These are phyloP conservation scores for Oxytorus armatus DNA, from an alignment of 2,888 invertebrate species.

Conservation along the genomic window DNA sequence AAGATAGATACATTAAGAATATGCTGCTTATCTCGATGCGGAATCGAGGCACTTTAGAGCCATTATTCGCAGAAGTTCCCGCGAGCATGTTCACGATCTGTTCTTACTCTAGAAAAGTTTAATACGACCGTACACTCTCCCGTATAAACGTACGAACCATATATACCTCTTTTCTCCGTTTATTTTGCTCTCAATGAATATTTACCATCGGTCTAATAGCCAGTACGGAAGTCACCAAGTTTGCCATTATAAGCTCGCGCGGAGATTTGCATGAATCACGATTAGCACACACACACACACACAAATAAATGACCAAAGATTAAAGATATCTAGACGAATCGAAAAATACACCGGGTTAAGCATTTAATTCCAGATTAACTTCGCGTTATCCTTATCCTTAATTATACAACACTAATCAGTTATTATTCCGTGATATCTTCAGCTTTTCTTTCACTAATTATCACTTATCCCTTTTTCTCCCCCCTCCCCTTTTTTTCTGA, in stretches of 20 bases:
- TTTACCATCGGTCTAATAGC: conserved; percentile 64
- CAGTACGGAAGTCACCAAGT: conserved; percentile 52
- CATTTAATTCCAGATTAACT: conserved; percentile 49
- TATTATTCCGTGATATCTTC: conserved; percentile 28
- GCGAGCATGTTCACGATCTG: conserved; percentile 50
- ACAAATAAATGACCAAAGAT: conserved; percentile 2
- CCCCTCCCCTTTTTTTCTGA: too few species aligned
- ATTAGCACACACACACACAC: conserved; percentile 32
- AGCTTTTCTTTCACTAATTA: conserved; percentile 4
- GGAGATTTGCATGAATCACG: conserved; percentile 58
- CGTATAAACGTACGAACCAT: conserved; percentile 14
- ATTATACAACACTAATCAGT: conserved; percentile 28
- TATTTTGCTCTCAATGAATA: conserved; percentile 59
- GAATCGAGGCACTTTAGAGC: conserved; percentile 67
- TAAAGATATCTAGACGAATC: conserved; percentile 25
- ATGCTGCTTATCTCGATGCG: conserved; percentile 65
- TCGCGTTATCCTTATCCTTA: conserved; percentile 42
- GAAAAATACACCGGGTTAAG: conserved; percentile 15
- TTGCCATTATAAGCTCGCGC: conserved; percentile 16
- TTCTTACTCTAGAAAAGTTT: conserved; percentile 32
- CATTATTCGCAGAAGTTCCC: conserved; percentile 64
- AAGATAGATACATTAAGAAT: conserved; percentile 68
- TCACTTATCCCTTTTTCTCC: too few species aligned
- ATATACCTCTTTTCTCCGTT: conserved; percentile 24
- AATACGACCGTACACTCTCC: conserved; percentile 13